These are phyloP conservation scores for Heliconius nattereri DNA, from an alignment of 1,140 invertebrate genomes.

Conservation along the genomic window DNA sequence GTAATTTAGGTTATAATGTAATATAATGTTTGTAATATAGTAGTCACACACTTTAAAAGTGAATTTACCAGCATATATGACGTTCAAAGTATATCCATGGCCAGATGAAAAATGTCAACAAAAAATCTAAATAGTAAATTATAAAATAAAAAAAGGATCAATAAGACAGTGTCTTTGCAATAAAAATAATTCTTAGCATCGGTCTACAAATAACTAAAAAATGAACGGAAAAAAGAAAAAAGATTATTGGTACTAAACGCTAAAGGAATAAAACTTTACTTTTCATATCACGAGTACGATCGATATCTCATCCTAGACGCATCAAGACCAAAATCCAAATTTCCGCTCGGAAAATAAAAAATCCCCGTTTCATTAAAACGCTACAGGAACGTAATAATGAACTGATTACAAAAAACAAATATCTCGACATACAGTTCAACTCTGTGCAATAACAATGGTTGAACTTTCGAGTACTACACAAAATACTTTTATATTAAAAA, in stretches of 20 bases:
- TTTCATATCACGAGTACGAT: neutral
- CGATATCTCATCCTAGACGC: neutral
- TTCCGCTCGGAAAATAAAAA: neutral
- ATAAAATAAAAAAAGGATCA: no score
- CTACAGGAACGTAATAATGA: slow-evolving; percentile 17
- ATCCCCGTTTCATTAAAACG: slow-evolving; percentile 8
- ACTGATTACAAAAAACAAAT: slow-evolving; percentile 23
- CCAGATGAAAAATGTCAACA: no score
- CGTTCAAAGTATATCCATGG: no score
- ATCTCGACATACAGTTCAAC: slow-evolving; percentile 16
- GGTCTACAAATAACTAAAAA: no score
- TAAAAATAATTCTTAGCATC: no score
- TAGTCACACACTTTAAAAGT: no score
- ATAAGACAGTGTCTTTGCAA: no score
- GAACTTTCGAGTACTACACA: slow-evolving; percentile 21
- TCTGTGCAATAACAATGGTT: slow-evolving; percentile 25
- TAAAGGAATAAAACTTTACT: neutral
- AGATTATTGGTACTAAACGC: neutral
- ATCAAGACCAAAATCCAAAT: slow-evolving; percentile 1
- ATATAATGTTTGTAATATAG: no score
- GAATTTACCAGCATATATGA: no score
- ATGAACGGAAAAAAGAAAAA: no score
- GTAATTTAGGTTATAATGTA: no score
- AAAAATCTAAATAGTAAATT: no score
- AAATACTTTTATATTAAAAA: slow-evolving; percentile 32